phyloP scores from a whole-genome alignment of 2,113 vertebrate genomes.

The Paracanthobrama guichenoti region DNA sequence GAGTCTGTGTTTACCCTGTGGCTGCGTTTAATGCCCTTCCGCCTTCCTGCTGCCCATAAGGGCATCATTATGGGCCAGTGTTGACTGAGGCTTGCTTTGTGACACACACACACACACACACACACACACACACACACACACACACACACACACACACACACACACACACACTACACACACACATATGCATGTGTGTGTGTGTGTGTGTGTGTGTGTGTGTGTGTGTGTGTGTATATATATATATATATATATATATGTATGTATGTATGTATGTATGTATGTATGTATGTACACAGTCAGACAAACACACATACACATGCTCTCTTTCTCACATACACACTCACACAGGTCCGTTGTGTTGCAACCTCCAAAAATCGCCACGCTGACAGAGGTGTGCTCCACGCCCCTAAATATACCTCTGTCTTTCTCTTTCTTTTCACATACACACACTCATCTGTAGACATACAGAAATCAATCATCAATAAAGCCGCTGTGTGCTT shows the following conservation, averaged over 20 bases:
- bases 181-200: too few species aligned
- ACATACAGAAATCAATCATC: constrained; percentile 63
- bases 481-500: constrained; percentile 52
- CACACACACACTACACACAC: too few species aligned
- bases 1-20: constrained; percentile 56
- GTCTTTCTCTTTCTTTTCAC: not conserved
- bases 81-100: constrained; percentile 48
- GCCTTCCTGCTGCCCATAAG: constrained; percentile 53
- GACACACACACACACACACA: constrained; percentile 40
- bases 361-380: constrained; percentile 25
- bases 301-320: constrained; percentile 35
- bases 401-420: constrained; percentile 26
- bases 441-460: constrained; percentile 50
- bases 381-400: constrained; percentile 18
- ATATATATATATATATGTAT: too few species aligned
- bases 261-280: not conserved
- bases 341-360: constrained; percentile 48
- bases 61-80: constrained; percentile 49
- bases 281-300: not conserved
- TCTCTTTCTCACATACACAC: constrained; percentile 34
- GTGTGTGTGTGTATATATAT: too few species aligned
- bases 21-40: constrained; percentile 60
- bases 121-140: constrained; percentile 11
- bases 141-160: constrained; percentile 19
- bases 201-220: not conserved